Evolutionary conservation across 2,113 vertebrate genomes (phyloP).

Genomic region (Naja naja): DNA sequence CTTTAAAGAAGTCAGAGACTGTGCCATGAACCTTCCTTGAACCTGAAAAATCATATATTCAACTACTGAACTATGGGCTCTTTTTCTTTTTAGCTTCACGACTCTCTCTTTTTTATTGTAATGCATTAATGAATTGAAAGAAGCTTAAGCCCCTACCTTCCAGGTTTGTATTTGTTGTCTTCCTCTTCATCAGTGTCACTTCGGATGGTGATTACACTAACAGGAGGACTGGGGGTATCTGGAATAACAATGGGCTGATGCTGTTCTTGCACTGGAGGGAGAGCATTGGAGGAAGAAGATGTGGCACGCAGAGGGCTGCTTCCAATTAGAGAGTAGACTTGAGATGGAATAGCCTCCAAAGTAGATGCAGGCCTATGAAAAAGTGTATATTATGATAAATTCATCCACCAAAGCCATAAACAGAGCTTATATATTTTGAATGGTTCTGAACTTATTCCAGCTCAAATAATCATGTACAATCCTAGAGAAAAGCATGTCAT

Average conservation of each 20-base stretch:
- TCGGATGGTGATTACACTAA: constrained; percentile 98
- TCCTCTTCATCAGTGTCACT: constrained; percentile 97
- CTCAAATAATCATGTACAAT: not conserved
- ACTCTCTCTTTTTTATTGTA: not conserved
- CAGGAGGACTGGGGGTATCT: constrained; percentile 92
- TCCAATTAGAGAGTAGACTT: constrained; percentile 78
- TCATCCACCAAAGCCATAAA: not conserved
- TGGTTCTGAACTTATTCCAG: not conserved
- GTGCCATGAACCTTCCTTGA: not conserved
- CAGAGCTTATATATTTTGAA: not conserved
- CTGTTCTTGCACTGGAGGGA: constrained; percentile 77
- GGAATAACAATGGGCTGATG: constrained; percentile 94
- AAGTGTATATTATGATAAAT: not conserved
- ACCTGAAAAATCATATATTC: not conserved
- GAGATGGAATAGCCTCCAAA: constrained; percentile 74
- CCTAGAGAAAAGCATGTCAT: not conserved
- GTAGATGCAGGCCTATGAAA: constrained; percentile 75
- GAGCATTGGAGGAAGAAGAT: constrained; percentile 76
- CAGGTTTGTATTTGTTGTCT: constrained; percentile 86
- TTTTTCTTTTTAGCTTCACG: not conserved
- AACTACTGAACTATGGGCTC: not conserved
- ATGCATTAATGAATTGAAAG: not conserved
- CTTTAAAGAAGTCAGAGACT: not conserved
- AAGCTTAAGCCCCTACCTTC: constrained; percentile 57
- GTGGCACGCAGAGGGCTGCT: constrained; percentile 76